Conservation (phyloP, 2,113 vertebrate species). For the Myotis brandtii region DNA sequence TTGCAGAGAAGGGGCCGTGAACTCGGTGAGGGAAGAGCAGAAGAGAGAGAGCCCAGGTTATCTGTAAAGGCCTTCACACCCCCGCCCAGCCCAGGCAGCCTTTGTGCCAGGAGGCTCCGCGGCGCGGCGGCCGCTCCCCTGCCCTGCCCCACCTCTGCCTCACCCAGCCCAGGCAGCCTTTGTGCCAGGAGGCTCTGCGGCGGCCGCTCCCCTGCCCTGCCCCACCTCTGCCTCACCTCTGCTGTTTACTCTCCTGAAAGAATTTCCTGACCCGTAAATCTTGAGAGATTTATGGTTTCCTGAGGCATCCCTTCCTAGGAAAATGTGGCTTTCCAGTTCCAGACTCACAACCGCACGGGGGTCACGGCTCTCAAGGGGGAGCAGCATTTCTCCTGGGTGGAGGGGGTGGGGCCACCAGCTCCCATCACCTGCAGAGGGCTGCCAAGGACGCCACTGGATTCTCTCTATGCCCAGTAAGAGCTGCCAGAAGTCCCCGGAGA, state of each 20-base stretch:
- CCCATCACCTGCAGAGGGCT: neutral
- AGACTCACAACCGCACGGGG: neutral
- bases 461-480: neutral
- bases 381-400: neutral
- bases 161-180: neutral
- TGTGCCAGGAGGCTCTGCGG: neutral
- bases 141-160: neutral
- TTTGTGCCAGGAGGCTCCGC: neutral
- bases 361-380: neutral
- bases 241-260: slow-evolving; percentile 44
- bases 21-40: neutral
- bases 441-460: neutral
- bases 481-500: neutral
- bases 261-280: slow-evolving; percentile 62
- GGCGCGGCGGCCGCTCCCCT: neutral
- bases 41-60: neutral
- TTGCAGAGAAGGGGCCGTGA: neutral
- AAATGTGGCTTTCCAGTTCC: neutral
- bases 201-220: neutral
- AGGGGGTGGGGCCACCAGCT: neutral
- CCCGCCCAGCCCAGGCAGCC: fast-evolving
- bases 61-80: neutral
- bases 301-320: neutral
- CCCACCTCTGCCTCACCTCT: slow-evolving; percentile 1
- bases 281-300: slow-evolving; percentile 64